These are phyloP conservation scores for Micromesistius poutassou DNA, from an alignment of 2,797 vertebrate species.

Conservation along the genomic window DNA sequence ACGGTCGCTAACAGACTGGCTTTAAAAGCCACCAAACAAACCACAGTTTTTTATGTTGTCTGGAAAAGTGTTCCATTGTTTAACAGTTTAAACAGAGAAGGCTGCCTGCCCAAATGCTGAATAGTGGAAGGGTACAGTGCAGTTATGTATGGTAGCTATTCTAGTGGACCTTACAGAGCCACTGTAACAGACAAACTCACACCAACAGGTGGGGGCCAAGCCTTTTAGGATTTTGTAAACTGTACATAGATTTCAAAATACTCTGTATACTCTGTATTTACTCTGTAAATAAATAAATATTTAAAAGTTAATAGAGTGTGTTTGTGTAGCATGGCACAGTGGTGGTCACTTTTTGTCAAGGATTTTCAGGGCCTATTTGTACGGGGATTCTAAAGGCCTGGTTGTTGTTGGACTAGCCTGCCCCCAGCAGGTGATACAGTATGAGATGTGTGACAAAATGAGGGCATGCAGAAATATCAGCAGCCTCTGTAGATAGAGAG, in stretches of 20 bases:
- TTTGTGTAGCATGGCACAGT: constrained; percentile 2
- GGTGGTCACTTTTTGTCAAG: not conserved
- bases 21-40: not conserved
- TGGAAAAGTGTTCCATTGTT: not conserved
- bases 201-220: too few relatives aligned
- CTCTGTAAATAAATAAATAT: too few relatives aligned
- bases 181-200: not conserved
- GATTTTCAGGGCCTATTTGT: not conserved
- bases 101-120: constrained; percentile 1
- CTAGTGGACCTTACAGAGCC: constrained; percentile 6
- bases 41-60: not conserved
- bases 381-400: not conserved
- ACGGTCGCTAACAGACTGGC: too few relatives aligned
- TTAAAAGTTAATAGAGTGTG: not conserved
- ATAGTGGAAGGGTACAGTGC: constrained; percentile 1
- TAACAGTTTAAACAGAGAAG: not conserved
- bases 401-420: not conserved
- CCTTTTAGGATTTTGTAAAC: too few relatives aligned
- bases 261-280: too few relatives aligned
- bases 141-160: not conserved
- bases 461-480: too few relatives aligned
- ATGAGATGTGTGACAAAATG: too few relatives aligned
- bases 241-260: constrained; percentile 3
- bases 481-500: too few relatives aligned
- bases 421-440: not conserved